These are phyloP conservation scores for human (Homo sapiens) DNA, from an alignment of 2,113 vertebrate species.

Conservation along the genomic window DNA sequence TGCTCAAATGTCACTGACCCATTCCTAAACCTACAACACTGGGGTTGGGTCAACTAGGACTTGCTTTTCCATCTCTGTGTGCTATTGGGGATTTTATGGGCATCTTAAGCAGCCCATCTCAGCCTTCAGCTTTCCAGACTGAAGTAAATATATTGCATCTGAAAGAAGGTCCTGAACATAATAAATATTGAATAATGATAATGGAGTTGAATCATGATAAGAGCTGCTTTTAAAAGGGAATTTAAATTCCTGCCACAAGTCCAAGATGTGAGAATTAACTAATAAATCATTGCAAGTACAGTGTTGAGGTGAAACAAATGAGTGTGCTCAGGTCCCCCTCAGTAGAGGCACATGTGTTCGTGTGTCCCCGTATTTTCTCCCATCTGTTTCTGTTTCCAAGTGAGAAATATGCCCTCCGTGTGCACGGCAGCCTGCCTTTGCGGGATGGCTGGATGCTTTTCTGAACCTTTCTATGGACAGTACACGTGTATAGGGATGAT, in stretches of 20 bases:
- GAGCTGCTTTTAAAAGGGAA: neutral
- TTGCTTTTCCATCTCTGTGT: neutral
- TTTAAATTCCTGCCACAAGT: neutral
- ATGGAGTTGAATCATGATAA: neutral
- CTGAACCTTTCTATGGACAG: neutral
- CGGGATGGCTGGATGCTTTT: rapidly evolving
- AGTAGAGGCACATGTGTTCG: neutral
- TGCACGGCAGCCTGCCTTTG: rapidly evolving
- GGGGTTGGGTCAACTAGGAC: neutral
- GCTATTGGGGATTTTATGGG: neutral
- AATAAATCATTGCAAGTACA: neutral
- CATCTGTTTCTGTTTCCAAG: neutral
- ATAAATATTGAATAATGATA: slow-evolving; percentile 28
- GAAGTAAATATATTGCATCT: slow-evolving; percentile 22
- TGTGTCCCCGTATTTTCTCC: neutral
- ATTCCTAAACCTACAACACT: neutral
- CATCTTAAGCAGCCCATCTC: neutral
- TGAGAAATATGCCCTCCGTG: rapidly evolving
- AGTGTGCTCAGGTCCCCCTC: neutral
- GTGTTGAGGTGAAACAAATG: neutral
- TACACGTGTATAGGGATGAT: rapidly evolving
- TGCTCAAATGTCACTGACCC: neutral
- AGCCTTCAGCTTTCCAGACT: slow-evolving; percentile 11
- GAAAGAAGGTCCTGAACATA: neutral
- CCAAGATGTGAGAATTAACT: neutral